phyloP scores from a whole-genome alignment of 2,113 vertebrate genomes.

The Dipodomys spectabilis region DNA sequence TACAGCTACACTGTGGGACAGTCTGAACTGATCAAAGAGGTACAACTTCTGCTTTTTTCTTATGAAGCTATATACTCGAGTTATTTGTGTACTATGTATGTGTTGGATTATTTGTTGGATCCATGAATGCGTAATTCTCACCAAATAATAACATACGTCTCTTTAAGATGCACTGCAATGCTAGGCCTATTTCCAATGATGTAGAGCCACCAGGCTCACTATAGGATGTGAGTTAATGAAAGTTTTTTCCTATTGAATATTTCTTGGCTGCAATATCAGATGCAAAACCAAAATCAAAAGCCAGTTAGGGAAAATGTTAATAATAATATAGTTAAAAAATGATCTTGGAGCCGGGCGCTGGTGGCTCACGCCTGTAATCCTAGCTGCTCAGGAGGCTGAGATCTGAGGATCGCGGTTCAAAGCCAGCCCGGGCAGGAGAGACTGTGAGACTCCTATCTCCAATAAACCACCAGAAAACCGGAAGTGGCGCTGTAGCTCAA shows the following conservation, averaged over 20 bases:
- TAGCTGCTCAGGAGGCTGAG: too few relatives aligned
- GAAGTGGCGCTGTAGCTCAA: too few relatives aligned
- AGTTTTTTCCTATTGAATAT: constrained; percentile 25
- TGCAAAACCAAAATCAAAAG: too few relatives aligned
- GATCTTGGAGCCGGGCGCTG: too few relatives aligned
- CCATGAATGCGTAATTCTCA: background rate
- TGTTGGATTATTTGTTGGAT: constrained; percentile 25
- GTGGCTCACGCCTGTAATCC: too few relatives aligned
- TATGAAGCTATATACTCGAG: constrained; percentile 21
- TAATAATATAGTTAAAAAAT: too few relatives aligned
- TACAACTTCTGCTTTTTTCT: constrained; percentile 71
- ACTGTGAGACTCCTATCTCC: too few relatives aligned
- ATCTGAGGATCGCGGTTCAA: too few relatives aligned
- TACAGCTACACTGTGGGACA: constrained; percentile 96
- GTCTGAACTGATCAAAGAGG: constrained; percentile 97
- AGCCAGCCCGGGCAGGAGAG: too few relatives aligned
- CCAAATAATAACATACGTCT: background rate
- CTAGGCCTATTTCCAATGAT: background rate
- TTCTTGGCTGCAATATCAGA: background rate
- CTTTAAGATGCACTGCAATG: background rate
- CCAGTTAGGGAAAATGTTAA: too few relatives aligned
- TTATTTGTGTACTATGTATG: constrained; percentile 25
- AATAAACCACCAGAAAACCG: too few relatives aligned
- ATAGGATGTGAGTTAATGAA: background rate
- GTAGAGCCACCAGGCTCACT: constrained; percentile 4